phyloP scores from a whole-genome alignment of 2,888 invertebrate species.

The Cheilosia impressa region DNA sequence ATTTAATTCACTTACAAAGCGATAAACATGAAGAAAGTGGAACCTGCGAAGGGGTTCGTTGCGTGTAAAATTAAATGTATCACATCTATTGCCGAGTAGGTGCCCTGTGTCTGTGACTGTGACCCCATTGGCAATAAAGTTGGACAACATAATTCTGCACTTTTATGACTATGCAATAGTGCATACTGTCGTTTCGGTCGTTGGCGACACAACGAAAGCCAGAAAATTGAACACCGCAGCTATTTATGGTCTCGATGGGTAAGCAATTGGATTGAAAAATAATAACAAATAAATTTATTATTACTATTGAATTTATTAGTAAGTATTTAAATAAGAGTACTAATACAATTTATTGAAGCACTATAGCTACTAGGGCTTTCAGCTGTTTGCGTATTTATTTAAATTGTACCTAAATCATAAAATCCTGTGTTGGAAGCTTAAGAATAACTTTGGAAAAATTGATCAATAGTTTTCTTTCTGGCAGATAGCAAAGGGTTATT shows the following conservation, averaged over 20 bases:
- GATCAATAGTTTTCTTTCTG: too few species aligned
- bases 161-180: constrained; percentile 33
- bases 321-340: too few species aligned
- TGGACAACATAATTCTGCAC: constrained; percentile 45
- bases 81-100: constrained; percentile 15
- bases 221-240: constrained; percentile 7
- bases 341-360: too few species aligned
- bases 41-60: constrained; percentile 6
- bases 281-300: too few species aligned
- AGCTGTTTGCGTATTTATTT: too few species aligned
- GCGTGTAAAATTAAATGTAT: constrained; percentile 15
- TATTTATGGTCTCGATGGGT: constrained; percentile 38
- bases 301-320: too few species aligned
- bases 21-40: constrained; percentile 30
- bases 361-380: too few species aligned
- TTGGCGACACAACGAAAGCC: not conserved
- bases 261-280: constrained; percentile 7
- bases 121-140: constrained; percentile 4
- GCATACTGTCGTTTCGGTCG: not conserved
- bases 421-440: too few species aligned
- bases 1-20: constrained; percentile 53
- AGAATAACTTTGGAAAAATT: too few species aligned
- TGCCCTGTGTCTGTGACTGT: not conserved
- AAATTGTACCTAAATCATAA: too few species aligned
- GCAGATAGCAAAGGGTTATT: too few species aligned